Base-by-base conservation (phyloP, 1,140 invertebrate species). In the Ridgeia piscesae region DNA sequence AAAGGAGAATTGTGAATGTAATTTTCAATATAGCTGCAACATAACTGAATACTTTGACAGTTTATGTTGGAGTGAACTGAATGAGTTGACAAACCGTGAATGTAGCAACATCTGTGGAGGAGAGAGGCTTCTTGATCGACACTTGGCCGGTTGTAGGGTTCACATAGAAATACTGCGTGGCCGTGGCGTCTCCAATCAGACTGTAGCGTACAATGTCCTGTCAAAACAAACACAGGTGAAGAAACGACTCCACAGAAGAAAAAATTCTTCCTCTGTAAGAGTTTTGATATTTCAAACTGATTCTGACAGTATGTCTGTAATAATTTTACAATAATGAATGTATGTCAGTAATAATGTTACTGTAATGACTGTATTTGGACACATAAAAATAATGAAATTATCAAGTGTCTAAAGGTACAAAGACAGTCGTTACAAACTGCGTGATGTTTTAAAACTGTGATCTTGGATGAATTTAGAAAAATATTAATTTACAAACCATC, bases 141-240 rank as follows among this genome's bases (percentile, higher is more conserved):
- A 95, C 93, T 6, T 92, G 48, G 34, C 95, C 95, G 77, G 93
- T 94, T 9, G 93, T 91, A 11, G 91, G 88, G 91, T 94, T 93
- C 50, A 95, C 93, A 88, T 93, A 94, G 91, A 95, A 95, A 91
- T 94, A 95, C 33, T 93, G 90, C 42, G 50, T 92, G 34, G 93
- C 94, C 17, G 92, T 92, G 8, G 35, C 27, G 91, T 94, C 93
- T 58, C 94, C 94, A 35, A 92, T 93, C 34, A 95, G 89, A 17
- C 34, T 91, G 88, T 94, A 94, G 1, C 93, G 91, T 21, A 94
- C 91, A 0, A 88, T 89, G 92, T 94, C 94, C 94, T 95, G 93
- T 58, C 91, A 89, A 88, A 89, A 21, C 31, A 33, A 92, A 92
- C 58, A 34, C n/a, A 89, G 88, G 35, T 89, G 33, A 35, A 90